Base-by-base conservation (phyloP, 2,888 invertebrate genomes). In the Stenchaetothrips biformis region DNA sequence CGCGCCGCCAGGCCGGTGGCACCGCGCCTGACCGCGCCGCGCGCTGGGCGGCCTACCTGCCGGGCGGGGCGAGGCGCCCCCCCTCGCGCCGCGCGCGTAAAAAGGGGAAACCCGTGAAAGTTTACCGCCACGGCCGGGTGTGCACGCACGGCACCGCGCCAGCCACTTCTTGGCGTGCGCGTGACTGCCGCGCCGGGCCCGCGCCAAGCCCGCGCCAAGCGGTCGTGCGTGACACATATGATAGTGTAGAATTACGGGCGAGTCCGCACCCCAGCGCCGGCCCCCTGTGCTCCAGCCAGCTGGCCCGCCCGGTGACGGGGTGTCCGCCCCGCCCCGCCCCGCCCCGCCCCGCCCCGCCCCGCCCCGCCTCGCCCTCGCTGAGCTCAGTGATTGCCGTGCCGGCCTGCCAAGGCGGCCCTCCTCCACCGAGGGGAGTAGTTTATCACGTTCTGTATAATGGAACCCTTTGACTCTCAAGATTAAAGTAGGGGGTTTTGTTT, bases 211-310 rank as follows among this genome's bases (percentile, higher is more conserved):
- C 11, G 67, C 37, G 7, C 67, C 11, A 74, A 74, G 21, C 67
- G 25, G 11, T 11, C 25, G 67, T 74, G 67, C 67, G 67, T 74
- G 67, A 74, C 67, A 25, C 67, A 74, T 25, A 74, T 74, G 67
- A 74, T 74, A 74, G 67, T 74, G 67, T 74, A 74, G 67, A 74
- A 11, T 74, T 74, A 74, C 37, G 37, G 37, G 37, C 37, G 37
- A 37, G 37, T 37, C 37, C 37, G 37, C 67, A 3, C 21, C 21
- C 67, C 67, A 0, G 67, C 2, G 37, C 37, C 37, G 37, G 4
- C 37, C 37, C 37, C 1, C 37, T 2, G 37, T 37, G 37, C 37
- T 37, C 37, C 37, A 37, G 37, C 37, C 37, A 37, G 37, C 37
- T 4, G 4, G 37, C 37, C 37, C 37, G 37, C 37, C 37, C 2